Evolutionary conservation across 2,113 vertebrate species (phyloP), one percentile per base, ranked within the genome.

Genomic region (Zosterops japonicus): DNA sequence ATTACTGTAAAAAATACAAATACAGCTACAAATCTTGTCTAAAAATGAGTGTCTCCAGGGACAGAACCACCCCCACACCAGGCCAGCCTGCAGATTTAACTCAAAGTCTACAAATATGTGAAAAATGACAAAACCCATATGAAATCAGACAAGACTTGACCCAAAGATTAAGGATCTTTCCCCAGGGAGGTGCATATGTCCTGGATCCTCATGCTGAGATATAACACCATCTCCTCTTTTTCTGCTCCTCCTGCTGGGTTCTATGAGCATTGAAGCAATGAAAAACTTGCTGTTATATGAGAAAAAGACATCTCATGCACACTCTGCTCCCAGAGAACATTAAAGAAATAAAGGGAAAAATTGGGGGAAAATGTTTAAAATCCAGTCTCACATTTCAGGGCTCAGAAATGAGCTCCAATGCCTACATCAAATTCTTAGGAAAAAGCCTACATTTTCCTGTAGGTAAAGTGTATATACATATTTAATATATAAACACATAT

Each of bases 261-360:
- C 14, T 55, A 10, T 46, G 49, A 87, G 31, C 76, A 87, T 1
- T 55, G 31, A 89, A 90, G 20, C 16, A 23, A 17, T 16, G 28
- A 39, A 76, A 74, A 47, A 25, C n/a, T 9, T 2, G 5, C 35
- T 57, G 14, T 46, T 3, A 42, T 7, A 12, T 20, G 63, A 82
- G 41, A 64, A 53, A 77, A 77, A 67, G 24, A 29, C 2, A 81
- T 70, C 19, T 69, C 2, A 0, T 29, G 9, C 1, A 0, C 28
- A 47, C 39, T 74, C 29, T 23, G 35, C 22, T 59, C 29, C 17
- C 50, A 63, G 21, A 70, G 6, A 11, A 11, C 13, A 28, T 33
- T 29, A 64, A 59, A 87, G 44, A 78, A 84, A 75, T 3, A 46
- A 36, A 3, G 5, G 29, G 2, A 0, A 47, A 86, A 85, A 64